These are phyloP conservation scores for Notolabrus celidotus DNA, from an alignment of 2,797 vertebrate species.

Conservation along the genomic window DNA sequence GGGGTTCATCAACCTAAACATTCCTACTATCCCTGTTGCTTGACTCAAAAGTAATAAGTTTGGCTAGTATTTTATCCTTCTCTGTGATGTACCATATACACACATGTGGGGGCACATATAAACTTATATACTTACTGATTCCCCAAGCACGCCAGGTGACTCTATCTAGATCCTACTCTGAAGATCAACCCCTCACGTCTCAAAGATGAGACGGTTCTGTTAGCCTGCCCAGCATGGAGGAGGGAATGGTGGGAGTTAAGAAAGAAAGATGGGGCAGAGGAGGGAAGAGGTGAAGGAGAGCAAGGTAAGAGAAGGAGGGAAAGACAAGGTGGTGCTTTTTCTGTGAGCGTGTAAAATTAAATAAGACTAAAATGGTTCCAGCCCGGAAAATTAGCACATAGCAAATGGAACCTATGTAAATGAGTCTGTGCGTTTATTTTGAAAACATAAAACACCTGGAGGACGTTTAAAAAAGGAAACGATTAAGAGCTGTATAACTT, in stretches of 20 bases:
- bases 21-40: no score
- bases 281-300: slow-evolving; percentile 53
- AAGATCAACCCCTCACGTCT: slow-evolving; percentile 79
- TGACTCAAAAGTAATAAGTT: no score
- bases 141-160: slow-evolving; percentile 69
- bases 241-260: slow-evolving; percentile 60
- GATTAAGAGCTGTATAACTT: slow-evolving; percentile 1
- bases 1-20: no score
- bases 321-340: slow-evolving; percentile 46
- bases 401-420: not conserved
- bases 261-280: slow-evolving; percentile 43
- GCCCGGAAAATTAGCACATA: slow-evolving; percentile 10
- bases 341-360: slow-evolving; percentile 16
- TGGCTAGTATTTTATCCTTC: slow-evolving; percentile 37
- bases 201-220: slow-evolving; percentile 75
- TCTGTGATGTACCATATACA: slow-evolving; percentile 44
- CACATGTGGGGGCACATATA: slow-evolving; percentile 2
- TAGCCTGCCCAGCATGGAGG: slow-evolving; percentile 64
- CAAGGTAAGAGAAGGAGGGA: slow-evolving; percentile 34
- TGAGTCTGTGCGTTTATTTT: slow-evolving; percentile 5
- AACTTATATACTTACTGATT: slow-evolving; percentile 42
- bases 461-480: not conserved
- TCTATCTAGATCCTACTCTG: slow-evolving; percentile 70
- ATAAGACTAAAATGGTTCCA: slow-evolving; percentile 17
- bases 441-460: not conserved